Evolutionary conservation across 2,797 vertebrate species (phyloP), one percentile per base, ranked within the genome.

Genomic region (Staurois parvus): DNA sequence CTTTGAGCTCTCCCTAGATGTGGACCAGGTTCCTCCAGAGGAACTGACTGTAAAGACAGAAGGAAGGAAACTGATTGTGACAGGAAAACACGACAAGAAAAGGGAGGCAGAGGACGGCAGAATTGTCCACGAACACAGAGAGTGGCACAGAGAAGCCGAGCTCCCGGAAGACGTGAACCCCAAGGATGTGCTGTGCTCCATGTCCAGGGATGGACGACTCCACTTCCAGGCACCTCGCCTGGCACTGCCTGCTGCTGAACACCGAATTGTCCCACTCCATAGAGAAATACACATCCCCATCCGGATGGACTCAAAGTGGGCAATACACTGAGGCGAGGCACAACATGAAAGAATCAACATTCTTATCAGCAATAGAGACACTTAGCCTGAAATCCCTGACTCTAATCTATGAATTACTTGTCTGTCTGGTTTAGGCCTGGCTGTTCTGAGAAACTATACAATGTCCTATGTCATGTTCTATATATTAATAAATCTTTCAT

Each of bases 1-100:
- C 45, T 96, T 95, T 17, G 93, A 93, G 67, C 85, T 96, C 84
- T 95, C 92, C 62, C 88, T 96, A 90, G 92, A 96, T 85, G 94
- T 94, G 0, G 86, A 88, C 0, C 92, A 93, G 68, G 96, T 95
- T 84, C 64, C 89, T 82, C 95, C 96, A 0, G 92, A 95, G 6
- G 94, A 96, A 83, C 94, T 95, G 76, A 92, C 90, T 0, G 91
- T 93, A 59, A 88, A 87, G 48, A 91, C 92, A 87, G 94, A 95
- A 74, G 93, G 92, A 64, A 88, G 83, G 85, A 93, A 90, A 85
- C 90, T 95, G 85, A 88, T 90, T 72, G 94, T 95, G 86, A 94
- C 90, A 0, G 94, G 94, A 45, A 88, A 89, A 85, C 90, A 90
- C 0, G 92, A 94, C 85, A 91, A 88, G 78, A 93, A 95, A 86